Percentiles rank a stretch among this genome's conserved stretches.
These are phyloP conservation scores for Drosophila atripex DNA, from an alignment of 2,888 invertebrate genomes.

Conservation along the genomic window DNA sequence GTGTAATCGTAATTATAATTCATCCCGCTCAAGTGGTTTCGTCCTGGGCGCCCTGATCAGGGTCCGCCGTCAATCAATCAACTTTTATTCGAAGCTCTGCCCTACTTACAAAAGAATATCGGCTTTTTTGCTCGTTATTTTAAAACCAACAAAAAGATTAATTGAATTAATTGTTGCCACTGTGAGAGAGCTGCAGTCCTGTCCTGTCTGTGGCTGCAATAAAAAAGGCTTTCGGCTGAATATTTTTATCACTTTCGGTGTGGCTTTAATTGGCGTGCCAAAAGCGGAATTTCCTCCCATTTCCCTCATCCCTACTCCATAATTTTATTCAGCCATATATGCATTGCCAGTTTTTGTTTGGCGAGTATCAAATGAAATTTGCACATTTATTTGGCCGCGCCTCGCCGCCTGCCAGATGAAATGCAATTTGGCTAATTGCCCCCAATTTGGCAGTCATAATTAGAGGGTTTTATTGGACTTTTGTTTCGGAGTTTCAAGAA, in stretches of 20 bases:
- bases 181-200: background rate
- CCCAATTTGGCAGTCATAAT: conserved; percentile 46
- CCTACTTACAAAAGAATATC: conserved; percentile 12
- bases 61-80: conserved; percentile 17
- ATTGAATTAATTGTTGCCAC: conserved; percentile 56
- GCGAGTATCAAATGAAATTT: conserved; percentile 21
- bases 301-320: conserved; percentile 22
- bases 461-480: conserved; percentile 25
- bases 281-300: background rate
- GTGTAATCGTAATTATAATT: conserved; percentile 4
- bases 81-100: background rate
- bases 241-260: conserved; percentile 30
- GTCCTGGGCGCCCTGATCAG: background rate
- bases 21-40: conserved; percentile 10
- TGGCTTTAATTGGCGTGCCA: conserved; percentile 31
- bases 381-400: conserved; percentile 19
- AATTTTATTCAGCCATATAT: conserved; percentile 44
- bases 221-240: conserved; percentile 40
- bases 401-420: conserved; percentile 2
- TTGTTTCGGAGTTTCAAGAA: conserved; percentile 18
- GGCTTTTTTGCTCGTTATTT: conserved; percentile 10
- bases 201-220: conserved; percentile 37
- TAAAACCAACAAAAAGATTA: conserved; percentile 48
- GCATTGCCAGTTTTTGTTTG: conserved; percentile 14
- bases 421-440: conserved; percentile 47